These are phyloP conservation scores for Baryphthengus martii DNA, from an alignment of 2,113 vertebrate genomes.

Conservation along the genomic window DNA sequence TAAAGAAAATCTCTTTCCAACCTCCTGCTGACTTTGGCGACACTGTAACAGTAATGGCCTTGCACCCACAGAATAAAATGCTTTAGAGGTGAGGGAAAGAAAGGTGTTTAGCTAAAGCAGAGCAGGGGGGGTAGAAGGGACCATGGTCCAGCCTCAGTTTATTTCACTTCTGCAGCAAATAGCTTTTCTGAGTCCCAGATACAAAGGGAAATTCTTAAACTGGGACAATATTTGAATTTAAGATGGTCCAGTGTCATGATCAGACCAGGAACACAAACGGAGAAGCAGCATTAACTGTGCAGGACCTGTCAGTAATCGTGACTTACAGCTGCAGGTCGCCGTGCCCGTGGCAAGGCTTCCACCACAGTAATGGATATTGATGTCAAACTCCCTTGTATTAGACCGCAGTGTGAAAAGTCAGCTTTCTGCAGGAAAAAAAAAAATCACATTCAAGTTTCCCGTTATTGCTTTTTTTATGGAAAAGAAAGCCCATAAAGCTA, in stretches of 20 bases:
- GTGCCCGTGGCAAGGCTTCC: neutral
- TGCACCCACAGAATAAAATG: neutral
- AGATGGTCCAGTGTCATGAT: neutral
- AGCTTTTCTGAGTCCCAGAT: neutral
- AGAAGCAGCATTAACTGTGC: fast-evolving
- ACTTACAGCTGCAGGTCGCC: neutral
- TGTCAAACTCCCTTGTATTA: neutral
- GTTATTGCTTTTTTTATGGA: neutral
- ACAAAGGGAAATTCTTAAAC: neutral
- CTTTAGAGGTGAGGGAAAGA: neutral
- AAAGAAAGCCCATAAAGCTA: neutral
- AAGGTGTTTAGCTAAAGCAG: neutral
- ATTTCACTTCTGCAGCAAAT: neutral
- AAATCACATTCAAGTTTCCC: neutral
- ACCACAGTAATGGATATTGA: neutral
- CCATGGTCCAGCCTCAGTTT: fast-evolving
- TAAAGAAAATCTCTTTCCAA: neutral
- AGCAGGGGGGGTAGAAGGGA: neutral
- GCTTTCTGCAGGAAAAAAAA: neutral
- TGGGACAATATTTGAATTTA: neutral
- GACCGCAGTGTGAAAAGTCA: neutral
- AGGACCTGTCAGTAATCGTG: fast-evolving
- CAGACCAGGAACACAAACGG: neutral
- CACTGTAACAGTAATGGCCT: neutral
- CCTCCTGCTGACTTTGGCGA: neutral